Percentiles rank a stretch among this genome's conserved stretches.
Conservation (phyloP, 2,888 invertebrate genomes). For the Philaethria dido region DNA sequence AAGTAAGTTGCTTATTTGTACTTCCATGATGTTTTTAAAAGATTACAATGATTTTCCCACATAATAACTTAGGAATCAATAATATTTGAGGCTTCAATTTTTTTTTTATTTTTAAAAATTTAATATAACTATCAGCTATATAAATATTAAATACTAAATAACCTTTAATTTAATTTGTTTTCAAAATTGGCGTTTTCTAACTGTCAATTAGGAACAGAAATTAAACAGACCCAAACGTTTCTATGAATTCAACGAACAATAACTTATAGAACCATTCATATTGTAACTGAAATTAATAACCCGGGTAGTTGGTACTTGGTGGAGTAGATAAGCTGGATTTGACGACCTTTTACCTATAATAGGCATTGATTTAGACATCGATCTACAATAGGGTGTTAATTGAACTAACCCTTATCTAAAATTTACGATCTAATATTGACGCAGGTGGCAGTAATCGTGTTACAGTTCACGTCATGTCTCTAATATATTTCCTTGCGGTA, state of each 20-base stretch:
- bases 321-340: background rate
- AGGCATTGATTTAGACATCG: slow-evolving; percentile 22
- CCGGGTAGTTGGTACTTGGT: background rate
- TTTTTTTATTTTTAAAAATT: too few species aligned
- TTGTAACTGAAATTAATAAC: slow-evolving; percentile 13
- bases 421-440: slow-evolving; percentile 35
- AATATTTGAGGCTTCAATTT: too few species aligned
- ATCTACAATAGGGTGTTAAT: slow-evolving; percentile 32
- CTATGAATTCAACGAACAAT: background rate
- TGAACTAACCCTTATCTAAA: slow-evolving; percentile 39
- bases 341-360: slow-evolving; percentile 5
- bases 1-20: background rate
- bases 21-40: too few species aligned
- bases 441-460: slow-evolving; percentile 36
- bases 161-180: background rate
- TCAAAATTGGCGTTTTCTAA: background rate
- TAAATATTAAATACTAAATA: background rate
- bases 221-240: background rate
- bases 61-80: too few species aligned
- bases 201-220: background rate
- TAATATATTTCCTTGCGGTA: slow-evolving; percentile 31
- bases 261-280: background rate
- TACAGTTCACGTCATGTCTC: slow-evolving; percentile 28
- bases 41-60: too few species aligned
- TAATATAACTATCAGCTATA: too few species aligned